These are phyloP conservation scores for Sarcophilus harrisii DNA, from an alignment of 2,797 vertebrate genomes.

Conservation along the genomic window DNA sequence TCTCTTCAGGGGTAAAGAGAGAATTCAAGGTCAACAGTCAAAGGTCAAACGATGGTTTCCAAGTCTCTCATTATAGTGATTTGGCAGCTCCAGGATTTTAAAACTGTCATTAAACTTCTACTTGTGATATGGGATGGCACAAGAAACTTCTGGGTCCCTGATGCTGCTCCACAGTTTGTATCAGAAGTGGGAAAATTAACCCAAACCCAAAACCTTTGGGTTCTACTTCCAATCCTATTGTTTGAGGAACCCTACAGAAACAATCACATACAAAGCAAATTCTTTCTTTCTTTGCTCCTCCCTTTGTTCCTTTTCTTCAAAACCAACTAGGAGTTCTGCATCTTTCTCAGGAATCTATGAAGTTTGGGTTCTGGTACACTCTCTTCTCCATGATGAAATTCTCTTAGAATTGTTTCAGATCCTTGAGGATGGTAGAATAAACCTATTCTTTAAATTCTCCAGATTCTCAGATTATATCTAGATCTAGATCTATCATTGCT, in stretches of 20 bases:
- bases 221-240: neutral
- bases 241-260: neutral
- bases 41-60: neutral
- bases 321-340: neutral
- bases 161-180: neutral
- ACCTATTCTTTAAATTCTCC: slow-evolving; percentile 34
- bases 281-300: neutral
- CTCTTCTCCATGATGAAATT: neutral
- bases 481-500: neutral
- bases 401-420: neutral
- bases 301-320: neutral
- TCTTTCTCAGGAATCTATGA: slow-evolving; percentile 13
- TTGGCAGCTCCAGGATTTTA: neutral
- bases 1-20: neutral
- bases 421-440: slow-evolving; percentile 21
- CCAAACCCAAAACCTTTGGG: neutral
- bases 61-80: neutral
- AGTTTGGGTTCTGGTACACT: too few species aligned
- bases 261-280: neutral
- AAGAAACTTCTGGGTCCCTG: neutral
- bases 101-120: neutral
- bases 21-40: neutral
- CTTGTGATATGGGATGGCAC: neutral
- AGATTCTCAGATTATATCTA: neutral
- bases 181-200: neutral